These are phyloP conservation scores for Pachyseris speciosa DNA, from an alignment of 64 coral and sea anemone genomes.

Conservation along the genomic window DNA sequence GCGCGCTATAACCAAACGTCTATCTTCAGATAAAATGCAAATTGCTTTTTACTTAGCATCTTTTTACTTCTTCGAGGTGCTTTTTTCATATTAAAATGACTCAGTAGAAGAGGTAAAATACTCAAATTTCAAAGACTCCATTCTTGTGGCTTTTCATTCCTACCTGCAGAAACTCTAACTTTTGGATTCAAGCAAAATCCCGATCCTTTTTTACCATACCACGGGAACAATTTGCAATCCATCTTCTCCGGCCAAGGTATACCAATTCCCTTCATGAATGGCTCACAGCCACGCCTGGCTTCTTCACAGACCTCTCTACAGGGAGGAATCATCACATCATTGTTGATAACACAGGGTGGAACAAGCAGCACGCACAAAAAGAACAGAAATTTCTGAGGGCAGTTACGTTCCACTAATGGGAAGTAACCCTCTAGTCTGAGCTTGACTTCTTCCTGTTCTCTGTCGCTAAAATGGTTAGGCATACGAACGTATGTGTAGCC, in stretches of 20 bases:
- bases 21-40: too few species aligned
- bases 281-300: conserved; percentile 9
- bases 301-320: conserved; percentile 21
- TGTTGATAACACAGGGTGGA: conserved; percentile 8
- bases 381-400: not conserved
- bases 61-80: too few species aligned
- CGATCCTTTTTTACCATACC: not conserved
- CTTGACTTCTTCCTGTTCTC: not conserved
- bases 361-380: conserved; percentile 11
- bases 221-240: not conserved
- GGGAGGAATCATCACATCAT: not conserved
- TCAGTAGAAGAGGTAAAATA: too few species aligned
- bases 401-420: not conserved
- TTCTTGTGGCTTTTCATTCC: not conserved
- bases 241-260: not conserved
- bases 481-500: conserved; percentile 8
- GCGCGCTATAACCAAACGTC: too few species aligned
- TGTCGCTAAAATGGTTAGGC: not conserved
- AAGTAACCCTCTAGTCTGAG: not conserved
- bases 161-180: not conserved
- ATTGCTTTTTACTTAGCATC: too few species aligned
- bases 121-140: too few species aligned
- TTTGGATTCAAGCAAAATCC: conserved; percentile 1
- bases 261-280: not conserved
- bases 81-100: too few species aligned